Conservation (phyloP, 1,140 invertebrate species). For the Neomicropteryx cornuta region DNA sequence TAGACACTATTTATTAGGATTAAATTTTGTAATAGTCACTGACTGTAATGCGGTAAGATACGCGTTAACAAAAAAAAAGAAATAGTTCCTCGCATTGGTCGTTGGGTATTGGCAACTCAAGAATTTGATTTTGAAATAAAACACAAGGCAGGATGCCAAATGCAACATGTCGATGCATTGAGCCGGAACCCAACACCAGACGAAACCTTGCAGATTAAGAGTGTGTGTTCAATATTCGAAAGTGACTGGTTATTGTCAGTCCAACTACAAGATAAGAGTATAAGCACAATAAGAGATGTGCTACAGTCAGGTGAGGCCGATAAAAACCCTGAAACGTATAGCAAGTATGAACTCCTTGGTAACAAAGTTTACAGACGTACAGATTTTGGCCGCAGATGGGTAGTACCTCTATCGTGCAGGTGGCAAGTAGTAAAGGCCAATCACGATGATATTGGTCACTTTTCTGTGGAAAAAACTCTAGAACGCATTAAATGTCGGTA, state of each 20-base stretch:
- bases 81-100: slow-evolving; percentile 14
- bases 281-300: slow-evolving; percentile 11
- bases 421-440: slow-evolving; percentile 12
- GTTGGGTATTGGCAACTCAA: slow-evolving; percentile 16
- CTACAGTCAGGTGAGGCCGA: slow-evolving; percentile 9
- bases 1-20: slow-evolving; percentile 13
- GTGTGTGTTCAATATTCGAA: no score
- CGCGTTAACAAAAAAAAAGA: slow-evolving; percentile 15
- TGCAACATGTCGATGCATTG: slow-evolving; percentile 26
- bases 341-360: slow-evolving; percentile 11
- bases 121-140: slow-evolving; percentile 17
- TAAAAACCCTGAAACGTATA: slow-evolving; percentile 6
- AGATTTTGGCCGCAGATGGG: slow-evolving; percentile 12
- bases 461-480: slow-evolving; percentile 4
- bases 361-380: slow-evolving; percentile 10
- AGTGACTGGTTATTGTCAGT: slow-evolving; percentile 17
- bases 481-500: slow-evolving; percentile 10
- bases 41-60: slow-evolving; percentile 17
- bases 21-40: slow-evolving; percentile 13
- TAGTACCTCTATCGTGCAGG: slow-evolving; percentile 11
- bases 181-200: slow-evolving; percentile 17
- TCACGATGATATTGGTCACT: slow-evolving; percentile 10
- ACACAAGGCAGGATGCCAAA: slow-evolving; percentile 14
- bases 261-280: slow-evolving; percentile 16
- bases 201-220: no score